Evolutionary conservation across 2,797 vertebrate genomes (phyloP).

Genomic region (Phaenicophaeus curvirostris): DNA sequence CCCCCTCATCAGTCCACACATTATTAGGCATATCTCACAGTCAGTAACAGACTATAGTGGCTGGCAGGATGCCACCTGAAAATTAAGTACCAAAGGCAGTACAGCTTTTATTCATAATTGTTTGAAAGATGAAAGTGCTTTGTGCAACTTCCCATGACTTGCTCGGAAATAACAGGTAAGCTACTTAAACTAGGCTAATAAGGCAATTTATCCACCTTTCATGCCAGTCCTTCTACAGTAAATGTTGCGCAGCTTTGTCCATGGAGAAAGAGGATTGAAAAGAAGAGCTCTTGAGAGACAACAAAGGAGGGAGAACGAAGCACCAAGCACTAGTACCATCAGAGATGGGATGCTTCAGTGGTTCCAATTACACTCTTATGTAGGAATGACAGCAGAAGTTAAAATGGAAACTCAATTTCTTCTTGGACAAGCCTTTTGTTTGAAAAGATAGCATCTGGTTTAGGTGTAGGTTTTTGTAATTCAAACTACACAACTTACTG

Average conservation of each 20-base stretch:
- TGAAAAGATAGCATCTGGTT: not conserved
- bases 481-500: not conserved
- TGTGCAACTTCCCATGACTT: not conserved
- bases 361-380: not conserved
- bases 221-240: not conserved
- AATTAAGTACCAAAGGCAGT: not conserved
- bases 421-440: not conserved
- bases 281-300: not conserved
- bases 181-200: not conserved
- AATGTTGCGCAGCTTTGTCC: not conserved
- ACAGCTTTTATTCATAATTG: constrained; percentile 2
- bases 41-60: not conserved
- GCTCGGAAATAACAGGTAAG: constrained; percentile 6
- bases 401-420: not conserved
- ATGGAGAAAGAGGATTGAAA: not conserved
- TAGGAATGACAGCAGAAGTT: not conserved
- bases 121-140: not conserved
- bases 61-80: not conserved
- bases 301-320: not conserved
- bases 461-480: not conserved
- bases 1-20: not conserved
- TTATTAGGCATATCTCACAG: not conserved
- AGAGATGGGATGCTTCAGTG: not conserved
- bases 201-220: not conserved
- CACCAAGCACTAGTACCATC: not conserved